phyloP scores from a whole-genome alignment of 53 echinoderm and acorn worm species.

The Mesocentrotus franciscanus region DNA sequence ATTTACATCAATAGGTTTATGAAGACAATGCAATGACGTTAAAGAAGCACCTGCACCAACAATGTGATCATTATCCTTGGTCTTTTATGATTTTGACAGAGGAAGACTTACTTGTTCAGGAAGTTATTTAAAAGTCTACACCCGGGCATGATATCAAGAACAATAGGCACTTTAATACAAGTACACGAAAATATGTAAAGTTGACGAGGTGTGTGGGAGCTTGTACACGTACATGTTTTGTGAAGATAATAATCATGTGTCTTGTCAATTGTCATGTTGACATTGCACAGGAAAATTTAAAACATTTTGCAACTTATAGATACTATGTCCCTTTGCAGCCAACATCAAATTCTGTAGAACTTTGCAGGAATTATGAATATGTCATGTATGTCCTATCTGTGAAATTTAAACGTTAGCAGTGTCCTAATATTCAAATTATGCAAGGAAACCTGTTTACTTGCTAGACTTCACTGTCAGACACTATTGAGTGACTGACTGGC shows the following conservation, averaged over 20 bases:
- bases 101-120: not conserved
- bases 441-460: no score
- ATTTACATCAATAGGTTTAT: no score
- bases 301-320: not conserved
- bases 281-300: not conserved
- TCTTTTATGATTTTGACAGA: not conserved
- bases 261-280: not conserved
- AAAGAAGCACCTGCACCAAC: not conserved
- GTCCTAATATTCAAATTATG: no score
- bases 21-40: not conserved
- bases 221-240: not conserved
- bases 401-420: no score
- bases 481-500: no score
- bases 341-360: no score
- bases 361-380: no score
- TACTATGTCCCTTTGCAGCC: no score
- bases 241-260: not conserved
- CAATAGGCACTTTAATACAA: conserved; percentile 10
- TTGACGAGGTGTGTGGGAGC: not conserved
- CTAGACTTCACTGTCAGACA: no score
- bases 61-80: not conserved
- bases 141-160: not conserved
- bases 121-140: conserved; percentile 29
- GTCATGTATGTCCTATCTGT: no score
- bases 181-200: not conserved